Evolutionary conservation across 2,113 vertebrate genomes (phyloP).

Genomic region (Spilogale gracilis): DNA sequence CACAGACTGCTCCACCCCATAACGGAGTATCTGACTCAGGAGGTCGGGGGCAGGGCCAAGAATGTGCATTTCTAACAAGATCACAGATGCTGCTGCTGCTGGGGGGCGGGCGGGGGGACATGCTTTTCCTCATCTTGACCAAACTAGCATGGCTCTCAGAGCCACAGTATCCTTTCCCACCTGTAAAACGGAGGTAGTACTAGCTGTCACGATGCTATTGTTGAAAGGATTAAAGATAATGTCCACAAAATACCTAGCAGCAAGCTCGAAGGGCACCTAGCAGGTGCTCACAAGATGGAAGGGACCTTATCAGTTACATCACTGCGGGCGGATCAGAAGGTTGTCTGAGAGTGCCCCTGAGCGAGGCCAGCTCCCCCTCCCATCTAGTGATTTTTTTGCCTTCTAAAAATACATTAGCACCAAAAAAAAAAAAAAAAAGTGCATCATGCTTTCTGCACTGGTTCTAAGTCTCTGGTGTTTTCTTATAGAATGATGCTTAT

Average conservation of each 20-base stretch:
- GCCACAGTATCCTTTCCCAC: neutral
- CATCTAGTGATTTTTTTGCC: neutral
- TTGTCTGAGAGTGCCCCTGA: constrained; percentile 46
- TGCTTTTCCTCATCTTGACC: rapidly evolving
- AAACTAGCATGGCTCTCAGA: neutral
- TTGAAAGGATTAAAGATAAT: rapidly evolving
- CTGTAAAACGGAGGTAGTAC: neutral
- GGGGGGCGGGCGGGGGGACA: neutral
- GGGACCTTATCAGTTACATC: rapidly evolving
- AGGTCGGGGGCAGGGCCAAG: too few relatives aligned
- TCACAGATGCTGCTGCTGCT: neutral
- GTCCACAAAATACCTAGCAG: too few relatives aligned
- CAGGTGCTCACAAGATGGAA: rapidly evolving
- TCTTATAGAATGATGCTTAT: constrained; percentile 78
- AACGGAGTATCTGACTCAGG: neutral
- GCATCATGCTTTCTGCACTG: neutral
- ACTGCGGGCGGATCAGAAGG: rapidly evolving
- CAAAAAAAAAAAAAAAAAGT: neutral
- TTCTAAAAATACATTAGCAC: constrained; percentile 42
- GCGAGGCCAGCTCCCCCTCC: constrained; percentile 29
- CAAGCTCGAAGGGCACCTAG: rapidly evolving
- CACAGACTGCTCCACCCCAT: neutral
- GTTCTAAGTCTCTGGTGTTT: constrained; percentile 55
- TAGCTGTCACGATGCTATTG: rapidly evolving
- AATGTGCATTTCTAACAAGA: neutral